A percentile compares a stretch with the other conserved stretches of the same genome.
Evolutionary conservation across 2,113 vertebrate species (phyloP).

Genomic region (Neotragus pygmaeus): DNA sequence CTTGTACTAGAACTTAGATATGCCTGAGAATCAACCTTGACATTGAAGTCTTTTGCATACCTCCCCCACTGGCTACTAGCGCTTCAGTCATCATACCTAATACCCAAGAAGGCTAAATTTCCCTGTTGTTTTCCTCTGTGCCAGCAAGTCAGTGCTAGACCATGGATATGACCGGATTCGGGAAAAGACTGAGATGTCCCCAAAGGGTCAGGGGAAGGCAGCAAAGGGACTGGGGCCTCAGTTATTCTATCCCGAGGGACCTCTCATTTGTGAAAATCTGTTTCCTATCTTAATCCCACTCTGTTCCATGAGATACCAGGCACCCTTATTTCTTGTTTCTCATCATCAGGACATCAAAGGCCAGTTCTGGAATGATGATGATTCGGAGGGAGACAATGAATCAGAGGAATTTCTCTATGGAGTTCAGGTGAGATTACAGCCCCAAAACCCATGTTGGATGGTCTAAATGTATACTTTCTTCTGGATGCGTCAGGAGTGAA

Average conservation of each 20-base stretch:
- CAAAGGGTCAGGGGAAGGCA: background rate
- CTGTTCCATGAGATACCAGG: background rate
- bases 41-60: background rate
- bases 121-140: background rate
- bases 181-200: background rate
- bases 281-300: background rate
- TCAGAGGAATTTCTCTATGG: constrained; percentile 97
- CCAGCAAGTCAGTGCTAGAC: background rate
- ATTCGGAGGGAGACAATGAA: constrained; percentile 98
- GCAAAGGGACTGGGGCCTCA: background rate
- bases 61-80: background rate
- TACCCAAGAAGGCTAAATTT: background rate
- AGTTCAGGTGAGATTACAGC: constrained; percentile 89
- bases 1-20: background rate
- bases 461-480: background rate
- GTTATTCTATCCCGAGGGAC: background rate
- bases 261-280: background rate
- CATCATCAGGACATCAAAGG: constrained; percentile 93
- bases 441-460: background rate
- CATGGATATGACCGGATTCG: background rate
- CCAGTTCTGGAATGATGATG: constrained; percentile 98
- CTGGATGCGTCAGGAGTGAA: background rate
- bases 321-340: background rate
- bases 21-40: background rate
- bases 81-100: background rate